Percentiles rank a stretch among this genome's conserved stretches.
phyloP scores from a whole-genome alignment of 2,113 vertebrate genomes.

The Eurypyga helias region DNA sequence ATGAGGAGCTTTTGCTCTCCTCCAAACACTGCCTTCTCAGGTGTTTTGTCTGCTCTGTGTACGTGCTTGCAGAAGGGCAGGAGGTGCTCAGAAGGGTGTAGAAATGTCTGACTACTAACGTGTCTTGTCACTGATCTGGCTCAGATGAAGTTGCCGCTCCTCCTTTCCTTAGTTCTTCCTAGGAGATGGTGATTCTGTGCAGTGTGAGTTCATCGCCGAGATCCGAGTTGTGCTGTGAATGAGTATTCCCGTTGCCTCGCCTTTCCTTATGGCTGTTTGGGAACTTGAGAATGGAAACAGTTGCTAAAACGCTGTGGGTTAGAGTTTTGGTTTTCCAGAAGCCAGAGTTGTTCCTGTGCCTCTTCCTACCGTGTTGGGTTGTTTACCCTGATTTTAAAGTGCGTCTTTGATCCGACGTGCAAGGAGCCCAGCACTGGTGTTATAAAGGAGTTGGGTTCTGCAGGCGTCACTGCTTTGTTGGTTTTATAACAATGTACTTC shows the following conservation, averaged over 20 bases:
- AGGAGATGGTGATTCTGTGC: background rate
- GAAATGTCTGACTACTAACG: background rate
- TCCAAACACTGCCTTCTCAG: background rate
- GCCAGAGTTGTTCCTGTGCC: background rate
- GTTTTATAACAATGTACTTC: background rate
- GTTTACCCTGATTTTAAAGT: background rate
- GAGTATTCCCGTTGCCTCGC: background rate
- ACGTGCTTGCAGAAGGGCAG: background rate
- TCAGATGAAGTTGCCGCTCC: background rate
- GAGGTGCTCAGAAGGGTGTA: background rate
- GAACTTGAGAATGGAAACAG: background rate
- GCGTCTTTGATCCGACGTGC: background rate
- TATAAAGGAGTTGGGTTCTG: background rate
- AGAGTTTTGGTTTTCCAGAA: background rate
- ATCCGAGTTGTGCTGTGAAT: background rate
- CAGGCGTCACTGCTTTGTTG: background rate
- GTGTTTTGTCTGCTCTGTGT: background rate
- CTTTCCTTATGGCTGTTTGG: background rate
- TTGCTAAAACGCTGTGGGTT: background rate
- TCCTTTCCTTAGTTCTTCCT: background rate
- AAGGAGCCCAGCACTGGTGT: background rate
- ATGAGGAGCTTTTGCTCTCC: background rate
- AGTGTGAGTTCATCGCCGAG: background rate
- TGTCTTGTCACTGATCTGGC: fast-evolving
- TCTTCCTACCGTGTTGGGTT: background rate